Evolutionary conservation across 2,888 invertebrate species (phyloP), one percentile per base, ranked within the genome.

Genomic region (Candidula unifasciata): DNA sequence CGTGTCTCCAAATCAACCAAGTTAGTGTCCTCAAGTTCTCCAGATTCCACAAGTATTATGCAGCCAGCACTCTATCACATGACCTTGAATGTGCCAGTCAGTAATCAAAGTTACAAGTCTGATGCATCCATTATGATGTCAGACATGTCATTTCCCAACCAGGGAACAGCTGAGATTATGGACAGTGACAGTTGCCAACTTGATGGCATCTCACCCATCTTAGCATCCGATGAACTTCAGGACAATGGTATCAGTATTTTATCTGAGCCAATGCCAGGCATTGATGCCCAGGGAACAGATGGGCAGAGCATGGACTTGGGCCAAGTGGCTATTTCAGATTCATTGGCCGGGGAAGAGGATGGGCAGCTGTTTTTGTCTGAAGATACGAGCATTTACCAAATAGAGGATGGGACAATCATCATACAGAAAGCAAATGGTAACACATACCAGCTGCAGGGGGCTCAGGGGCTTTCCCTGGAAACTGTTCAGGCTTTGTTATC

Each of bases 401-500:
- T 91, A 27, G 90, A 90, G 35, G 92, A 93, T 80, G 93, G 93
- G 21, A 86, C 90, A 16, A 88, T 93, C 16, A 89, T 93, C 64
- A 92, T 93, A 69, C 91, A 92, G 85, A 92, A 92, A 80, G 89
- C 91, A 18, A 93, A 93, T 85, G 93, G 93, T 6, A 90, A 91
- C 16, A 91, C 91, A 0, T 87, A 93, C 74, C 93, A 92, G 87
- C 87, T 93, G 18, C 93, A 93, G 79, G 93, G 92, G 8, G 89
- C 90, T 33, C 82, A 84, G 37, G 86, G 79, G 3, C 90, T 90
- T 60, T 91, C 90, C 86, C 88, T 92, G 69, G 94, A 94, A 83
- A 93, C 93, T 16, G 91, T 94, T 5, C 93, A 93, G 82, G 93
- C 93, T 0, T 86, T 94, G 37, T 87, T 93, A n/a, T 90, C 90